These are phyloP conservation scores for Pangasius mekongensis DNA, from an alignment of 2,797 vertebrate species.

Conservation along the genomic window DNA sequence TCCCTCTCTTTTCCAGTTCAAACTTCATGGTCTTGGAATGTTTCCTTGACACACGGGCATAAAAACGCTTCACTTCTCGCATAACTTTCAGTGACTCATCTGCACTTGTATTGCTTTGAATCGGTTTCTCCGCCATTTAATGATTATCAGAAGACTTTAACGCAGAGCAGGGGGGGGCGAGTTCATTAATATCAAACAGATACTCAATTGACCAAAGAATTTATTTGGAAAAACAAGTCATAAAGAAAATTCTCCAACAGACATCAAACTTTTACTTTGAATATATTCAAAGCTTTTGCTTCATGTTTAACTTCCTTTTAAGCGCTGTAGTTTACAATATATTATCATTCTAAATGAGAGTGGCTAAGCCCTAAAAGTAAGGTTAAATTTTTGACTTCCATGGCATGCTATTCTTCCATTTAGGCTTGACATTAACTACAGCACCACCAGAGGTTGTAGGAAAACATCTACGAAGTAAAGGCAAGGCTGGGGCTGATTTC, in stretches of 20 bases:
- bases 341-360: neutral
- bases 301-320: neutral
- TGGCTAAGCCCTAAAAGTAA: neutral
- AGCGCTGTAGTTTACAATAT: neutral
- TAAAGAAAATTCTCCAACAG: conserved; percentile 15
- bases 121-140: conserved; percentile 50
- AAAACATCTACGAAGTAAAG: neutral
- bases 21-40: conserved; percentile 62
- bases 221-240: conserved; percentile 21
- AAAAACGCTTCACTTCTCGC: conserved; percentile 54
- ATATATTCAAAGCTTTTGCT: neutral
- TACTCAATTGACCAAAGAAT: conserved; percentile 22
- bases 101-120: conserved; percentile 45
- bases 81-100: conserved; percentile 54
- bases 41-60: conserved; percentile 51
- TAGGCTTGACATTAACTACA: neutral
- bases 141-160: conserved; percentile 55
- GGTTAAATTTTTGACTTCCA: neutral
- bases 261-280: neutral
- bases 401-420: too few species aligned
- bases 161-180: conserved; percentile 19
- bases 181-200: conserved; percentile 51
- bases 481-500: conserved; percentile 1
- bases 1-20: conserved; percentile 48
- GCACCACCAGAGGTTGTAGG: neutral